Conservation (phyloP, 2,888 invertebrate species). For the Thereva unica region DNA sequence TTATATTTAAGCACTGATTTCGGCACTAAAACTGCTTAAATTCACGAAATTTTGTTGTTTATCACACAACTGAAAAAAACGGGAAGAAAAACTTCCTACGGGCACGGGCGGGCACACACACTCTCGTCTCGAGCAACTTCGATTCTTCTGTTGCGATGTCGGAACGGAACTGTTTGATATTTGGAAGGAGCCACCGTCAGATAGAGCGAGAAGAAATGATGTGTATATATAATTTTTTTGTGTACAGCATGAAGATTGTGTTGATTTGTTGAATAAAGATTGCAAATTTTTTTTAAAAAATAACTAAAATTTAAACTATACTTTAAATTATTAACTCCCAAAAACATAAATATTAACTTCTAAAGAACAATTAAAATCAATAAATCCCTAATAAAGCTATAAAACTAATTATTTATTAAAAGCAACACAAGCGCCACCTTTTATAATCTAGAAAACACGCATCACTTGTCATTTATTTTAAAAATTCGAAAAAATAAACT, state of each 20-base stretch:
- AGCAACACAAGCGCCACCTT: not conserved
- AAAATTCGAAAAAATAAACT: slow-evolving; percentile 30
- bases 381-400: too few species aligned
- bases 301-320: too few species aligned
- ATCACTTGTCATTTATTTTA: slow-evolving; percentile 5
- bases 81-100: slow-evolving; percentile 20
- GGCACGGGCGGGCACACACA: slow-evolving; percentile 15
- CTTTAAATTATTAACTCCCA: too few species aligned
- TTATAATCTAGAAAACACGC: not conserved
- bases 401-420: too few species aligned
- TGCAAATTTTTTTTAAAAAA: too few species aligned
- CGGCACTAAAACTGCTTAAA: slow-evolving; percentile 7
- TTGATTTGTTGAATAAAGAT: too few species aligned
- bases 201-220: slow-evolving; percentile 1
- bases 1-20: not conserved
- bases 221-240: not conserved
- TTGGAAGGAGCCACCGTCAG: not conserved
- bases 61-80: slow-evolving; percentile 22
- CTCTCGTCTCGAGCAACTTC: not conserved
- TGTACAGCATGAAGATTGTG: too few species aligned
- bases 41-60: slow-evolving; percentile 26
- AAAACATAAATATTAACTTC: too few species aligned
- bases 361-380: too few species aligned
- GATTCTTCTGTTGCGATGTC: not conserved
- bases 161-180: slow-evolving; percentile 26